phyloP scores from a whole-genome alignment of 2,113 vertebrate species.

The Sinocyclocheilus anshuiensis region DNA sequence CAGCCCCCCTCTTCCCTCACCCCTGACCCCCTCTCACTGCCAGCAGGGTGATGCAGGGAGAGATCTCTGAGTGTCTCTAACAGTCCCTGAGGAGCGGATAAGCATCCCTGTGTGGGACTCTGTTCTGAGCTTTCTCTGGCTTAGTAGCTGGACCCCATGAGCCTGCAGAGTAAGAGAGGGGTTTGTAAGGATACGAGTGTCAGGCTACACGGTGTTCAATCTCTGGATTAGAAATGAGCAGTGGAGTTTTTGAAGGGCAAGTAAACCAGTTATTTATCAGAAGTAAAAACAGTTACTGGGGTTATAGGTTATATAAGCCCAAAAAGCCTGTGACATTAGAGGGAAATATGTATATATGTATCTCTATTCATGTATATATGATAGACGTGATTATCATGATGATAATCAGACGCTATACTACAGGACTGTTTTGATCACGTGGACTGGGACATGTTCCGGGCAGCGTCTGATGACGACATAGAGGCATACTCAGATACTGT shows the following conservation, averaged over 20 bases:
- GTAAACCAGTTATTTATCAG: neutral
- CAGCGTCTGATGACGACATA: too few relatives aligned
- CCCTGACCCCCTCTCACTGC: conserved; percentile 48
- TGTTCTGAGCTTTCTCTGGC: conserved; percentile 25
- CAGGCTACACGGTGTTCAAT: neutral
- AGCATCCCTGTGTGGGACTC: conserved; percentile 36
- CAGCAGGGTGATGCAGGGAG: conserved; percentile 53
- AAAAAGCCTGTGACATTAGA: neutral
- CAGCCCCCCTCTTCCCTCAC: conserved; percentile 53
- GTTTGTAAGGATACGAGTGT: neutral
- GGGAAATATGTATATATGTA: neutral
- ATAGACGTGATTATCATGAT: too few relatives aligned
- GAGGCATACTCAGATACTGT: too few relatives aligned
- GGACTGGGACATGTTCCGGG: too few relatives aligned
- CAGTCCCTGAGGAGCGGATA: conserved; percentile 41
- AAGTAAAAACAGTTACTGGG: neutral
- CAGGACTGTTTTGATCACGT: too few relatives aligned
- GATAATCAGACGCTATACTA: too few relatives aligned
- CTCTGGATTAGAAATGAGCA: neutral
- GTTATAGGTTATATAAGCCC: neutral
- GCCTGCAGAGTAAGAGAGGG: neutral
- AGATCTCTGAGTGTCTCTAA: conserved; percentile 39
- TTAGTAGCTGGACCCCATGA: conserved; percentile 32
- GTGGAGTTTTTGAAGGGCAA: neutral
- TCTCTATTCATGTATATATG: too few relatives aligned